Evolutionary conservation across 2,113 vertebrate species (phyloP).

Genomic region (Prionailurus bengalensis): DNA sequence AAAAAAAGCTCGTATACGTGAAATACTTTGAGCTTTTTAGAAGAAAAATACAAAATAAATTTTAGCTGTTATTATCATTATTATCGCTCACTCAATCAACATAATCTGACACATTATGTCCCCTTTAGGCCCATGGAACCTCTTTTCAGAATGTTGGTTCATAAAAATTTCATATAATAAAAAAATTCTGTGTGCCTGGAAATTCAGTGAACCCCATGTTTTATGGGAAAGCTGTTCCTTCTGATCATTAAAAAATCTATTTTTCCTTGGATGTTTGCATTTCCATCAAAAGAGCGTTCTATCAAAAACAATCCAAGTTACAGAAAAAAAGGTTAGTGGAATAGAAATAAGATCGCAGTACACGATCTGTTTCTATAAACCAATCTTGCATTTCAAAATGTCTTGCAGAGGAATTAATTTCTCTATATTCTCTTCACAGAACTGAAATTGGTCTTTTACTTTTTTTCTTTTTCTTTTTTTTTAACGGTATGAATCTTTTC

Average conservation of each 20-base stretch:
- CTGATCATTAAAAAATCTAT: constrained; percentile 68
- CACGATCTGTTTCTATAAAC: constrained; percentile 77
- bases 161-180: constrained; percentile 68
- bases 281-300: constrained; percentile 80
- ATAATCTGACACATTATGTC: constrained; percentile 65
- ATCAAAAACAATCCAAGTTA: constrained; percentile 78
- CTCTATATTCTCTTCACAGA: constrained; percentile 77
- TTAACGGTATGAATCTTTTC: constrained; percentile 68
- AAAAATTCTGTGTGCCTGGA: constrained; percentile 19
- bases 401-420: constrained; percentile 82
- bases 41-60: constrained; percentile 58
- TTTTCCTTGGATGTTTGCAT: constrained; percentile 79
- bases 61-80: constrained; percentile 67
- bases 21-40: constrained; percentile 59
- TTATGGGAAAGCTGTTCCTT: constrained; percentile 47
- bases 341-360: constrained; percentile 81
- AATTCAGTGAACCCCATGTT: constrained; percentile 55
- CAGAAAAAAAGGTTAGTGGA: constrained; percentile 73
- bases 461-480: background rate
- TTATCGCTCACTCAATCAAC: constrained; percentile 64
- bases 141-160: constrained; percentile 48
- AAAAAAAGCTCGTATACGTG: constrained; percentile 32
- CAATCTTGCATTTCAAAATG: constrained; percentile 83
- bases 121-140: constrained; percentile 3
- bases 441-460: constrained; percentile 75